Evolutionary conservation across 2,888 invertebrate species (phyloP).

Genomic region (Tanytarsus gracilentus): DNA sequence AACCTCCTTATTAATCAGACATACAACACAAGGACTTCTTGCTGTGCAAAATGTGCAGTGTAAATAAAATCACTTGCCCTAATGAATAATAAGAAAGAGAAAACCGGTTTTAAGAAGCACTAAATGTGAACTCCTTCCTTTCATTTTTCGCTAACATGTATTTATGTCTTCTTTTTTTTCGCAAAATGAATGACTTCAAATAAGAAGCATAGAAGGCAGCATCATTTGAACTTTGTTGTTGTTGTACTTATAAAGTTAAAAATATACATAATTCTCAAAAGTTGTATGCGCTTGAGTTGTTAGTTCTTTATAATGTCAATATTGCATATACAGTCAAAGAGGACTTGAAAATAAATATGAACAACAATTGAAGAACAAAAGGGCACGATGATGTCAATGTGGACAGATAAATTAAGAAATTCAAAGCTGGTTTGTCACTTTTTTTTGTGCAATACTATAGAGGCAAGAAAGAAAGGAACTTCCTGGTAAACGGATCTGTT

Average conservation of each 20-base stretch:
- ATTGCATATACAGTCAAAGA: background rate
- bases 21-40: background rate
- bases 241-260: too few relatives aligned
- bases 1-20: background rate
- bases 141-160: background rate
- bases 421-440: too few relatives aligned
- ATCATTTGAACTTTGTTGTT: too few relatives aligned
- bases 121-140: background rate
- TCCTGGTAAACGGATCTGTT: too few relatives aligned
- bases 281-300: too few relatives aligned
- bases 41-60: background rate
- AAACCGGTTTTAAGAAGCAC: background rate
- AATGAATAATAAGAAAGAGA: background rate
- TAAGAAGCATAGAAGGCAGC: too few relatives aligned
- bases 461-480: too few relatives aligned
- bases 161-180: too few relatives aligned
- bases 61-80: constrained; percentile 7
- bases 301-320: background rate
- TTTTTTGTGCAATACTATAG: too few relatives aligned
- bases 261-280: too few relatives aligned
- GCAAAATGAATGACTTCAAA: too few relatives aligned
- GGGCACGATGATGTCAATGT: constrained; percentile 16
- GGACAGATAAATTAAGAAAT: background rate
- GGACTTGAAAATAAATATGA: background rate
- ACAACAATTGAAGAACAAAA: constrained; percentile 12